Base-by-base conservation (phyloP, 1,140 invertebrate genomes). In the Polypedilum vanderplanki region DNA sequence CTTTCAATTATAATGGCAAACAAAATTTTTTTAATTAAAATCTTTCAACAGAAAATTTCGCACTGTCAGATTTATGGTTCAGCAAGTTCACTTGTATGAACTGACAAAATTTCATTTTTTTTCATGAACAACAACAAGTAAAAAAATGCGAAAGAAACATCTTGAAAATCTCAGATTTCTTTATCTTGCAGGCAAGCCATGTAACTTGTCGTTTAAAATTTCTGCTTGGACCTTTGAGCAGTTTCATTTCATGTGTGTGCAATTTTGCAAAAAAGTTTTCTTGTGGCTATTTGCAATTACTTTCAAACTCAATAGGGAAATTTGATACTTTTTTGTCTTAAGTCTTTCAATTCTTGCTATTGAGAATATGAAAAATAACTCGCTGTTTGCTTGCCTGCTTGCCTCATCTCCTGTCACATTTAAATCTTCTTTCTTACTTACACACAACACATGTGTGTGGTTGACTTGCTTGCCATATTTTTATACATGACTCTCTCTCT, bases 91-190 rank as follows among this genome's bases (percentile, higher is more conserved):
- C 24, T 33, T 33, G 24, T 33, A 33, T 33, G 24, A 33, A 33
- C 24, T 33, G 24, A 33, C 24, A 33, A 33, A 33, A 33, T 33
- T 33, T n/a, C n/a, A n/a, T n/a, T 33, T 33, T 33, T 33, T 33
- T 33, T 1, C 1, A 33, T 33, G 5, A 33, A n/a, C 8, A 57
- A 57, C 46, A 57, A 33, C 46, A 15, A 57, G 46, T n/a, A n/a
- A n/a, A n/a, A n/a, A n/a, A n/a, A n/a, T 57, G 46, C 46, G 46
- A 57, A 20, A 18, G 65, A 70, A 70, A 70, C 65, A 70, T 70
- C 65, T 70, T 70, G 65, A 70, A 70, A 20, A 20, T 70, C 65
- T 70, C 65, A 70, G 20, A 70, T 70, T 70, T 70, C 65, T 70
- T 20, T 70, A 46, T 46, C 4, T 15, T 15, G 46, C 46, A 57